phyloP scores from a whole-genome alignment of 2,797 vertebrate genomes.

The Graptemys geographica region DNA sequence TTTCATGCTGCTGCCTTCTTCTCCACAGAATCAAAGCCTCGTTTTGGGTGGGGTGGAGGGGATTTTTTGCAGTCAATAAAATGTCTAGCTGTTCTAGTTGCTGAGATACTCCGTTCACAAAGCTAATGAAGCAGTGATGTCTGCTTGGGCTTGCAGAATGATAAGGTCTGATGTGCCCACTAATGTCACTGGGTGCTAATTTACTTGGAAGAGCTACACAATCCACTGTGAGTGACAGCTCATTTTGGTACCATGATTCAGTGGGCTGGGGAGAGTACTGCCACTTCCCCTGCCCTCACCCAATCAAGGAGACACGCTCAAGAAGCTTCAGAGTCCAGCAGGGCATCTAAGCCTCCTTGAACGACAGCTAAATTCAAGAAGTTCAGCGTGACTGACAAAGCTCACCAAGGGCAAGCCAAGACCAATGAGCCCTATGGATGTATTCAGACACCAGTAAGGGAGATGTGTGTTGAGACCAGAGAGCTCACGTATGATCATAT shows the following conservation, averaged over 20 bases:
- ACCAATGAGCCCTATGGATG: fast-evolving
- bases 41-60: background rate
- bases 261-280: background rate
- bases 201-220: background rate
- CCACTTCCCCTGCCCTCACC: background rate
- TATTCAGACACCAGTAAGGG: fast-evolving
- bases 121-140: background rate
- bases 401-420: fast-evolving
- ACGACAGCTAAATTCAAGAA: background rate
- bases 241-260: background rate
- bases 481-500: fast-evolving
- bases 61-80: background rate
- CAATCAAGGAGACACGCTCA: background rate
- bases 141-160: background rate
- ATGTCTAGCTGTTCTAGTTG: background rate
- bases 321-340: background rate
- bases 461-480: fast-evolving
- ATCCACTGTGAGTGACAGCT: background rate
- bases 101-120: background rate
- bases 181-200: background rate
- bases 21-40: background rate
- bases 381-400: background rate
- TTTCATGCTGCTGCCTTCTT: background rate
- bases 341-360: background rate
- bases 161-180: too few relatives aligned